phyloP scores from a whole-genome alignment of 2,797 vertebrate species.

The Pitangus sulphuratus region DNA sequence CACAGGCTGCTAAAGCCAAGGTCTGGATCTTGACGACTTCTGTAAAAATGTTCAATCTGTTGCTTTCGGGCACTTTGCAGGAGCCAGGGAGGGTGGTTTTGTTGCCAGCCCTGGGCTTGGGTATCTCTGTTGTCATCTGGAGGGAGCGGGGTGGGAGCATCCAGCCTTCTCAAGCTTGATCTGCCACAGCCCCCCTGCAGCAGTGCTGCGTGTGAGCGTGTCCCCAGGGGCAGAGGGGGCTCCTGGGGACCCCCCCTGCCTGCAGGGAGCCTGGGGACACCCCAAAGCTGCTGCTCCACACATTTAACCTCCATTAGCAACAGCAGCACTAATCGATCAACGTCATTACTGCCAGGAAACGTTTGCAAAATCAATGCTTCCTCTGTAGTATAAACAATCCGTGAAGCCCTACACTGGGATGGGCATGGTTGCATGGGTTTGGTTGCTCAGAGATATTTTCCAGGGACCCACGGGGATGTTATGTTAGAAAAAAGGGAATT shows the following conservation, averaged over 20 bases:
- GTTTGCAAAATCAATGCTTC: background rate
- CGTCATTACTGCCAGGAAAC: background rate
- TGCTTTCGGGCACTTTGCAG: background rate
- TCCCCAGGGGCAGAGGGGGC: background rate
- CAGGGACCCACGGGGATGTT: background rate
- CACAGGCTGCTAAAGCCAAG: background rate
- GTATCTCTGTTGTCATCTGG: background rate
- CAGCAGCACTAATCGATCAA: background rate
- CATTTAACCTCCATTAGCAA: background rate
- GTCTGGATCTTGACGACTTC: background rate
- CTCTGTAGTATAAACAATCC: background rate
- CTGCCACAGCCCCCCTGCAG: background rate
- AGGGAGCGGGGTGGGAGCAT: background rate
- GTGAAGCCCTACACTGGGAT: rapidly evolving
- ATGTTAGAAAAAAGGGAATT: background rate
- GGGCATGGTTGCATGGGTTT: background rate
- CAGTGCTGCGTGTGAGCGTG: background rate
- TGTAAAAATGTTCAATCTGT: background rate
- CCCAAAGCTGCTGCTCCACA: background rate
- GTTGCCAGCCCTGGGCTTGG: background rate
- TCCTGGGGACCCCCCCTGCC: background rate
- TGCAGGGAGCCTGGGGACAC: background rate
- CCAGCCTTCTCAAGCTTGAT: background rate
- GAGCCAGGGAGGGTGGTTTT: background rate
- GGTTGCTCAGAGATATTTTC: background rate